Evolutionary conservation across 2,797 vertebrate genomes (phyloP).

Genomic region (Gallinago nigripennis): DNA sequence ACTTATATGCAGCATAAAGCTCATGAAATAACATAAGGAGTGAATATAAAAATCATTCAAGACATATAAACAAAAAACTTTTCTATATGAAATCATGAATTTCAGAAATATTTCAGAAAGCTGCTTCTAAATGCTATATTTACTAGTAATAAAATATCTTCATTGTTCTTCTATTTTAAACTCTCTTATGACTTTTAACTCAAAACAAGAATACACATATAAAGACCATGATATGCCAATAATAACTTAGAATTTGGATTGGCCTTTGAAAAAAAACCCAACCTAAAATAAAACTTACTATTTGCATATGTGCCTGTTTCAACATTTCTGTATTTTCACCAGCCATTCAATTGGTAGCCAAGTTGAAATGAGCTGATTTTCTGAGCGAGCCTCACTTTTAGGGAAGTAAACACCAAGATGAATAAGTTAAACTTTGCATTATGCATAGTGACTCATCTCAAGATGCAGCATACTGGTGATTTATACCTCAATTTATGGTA

Average conservation of each 20-base stretch:
- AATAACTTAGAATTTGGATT: neutral
- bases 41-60: neutral
- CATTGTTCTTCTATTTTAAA: neutral
- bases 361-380: neutral
- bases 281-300: neutral
- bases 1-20: neutral
- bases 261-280: neutral
- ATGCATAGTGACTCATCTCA: neutral
- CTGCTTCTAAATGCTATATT: neutral
- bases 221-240: neutral
- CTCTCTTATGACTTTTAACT: neutral
- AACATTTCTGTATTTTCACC: neutral
- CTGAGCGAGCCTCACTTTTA: neutral
- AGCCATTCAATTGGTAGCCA: neutral
- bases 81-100: neutral
- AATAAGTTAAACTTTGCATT: neutral
- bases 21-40: neutral
- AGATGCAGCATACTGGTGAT: neutral
- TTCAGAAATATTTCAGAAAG: neutral
- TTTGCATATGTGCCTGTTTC: neutral
- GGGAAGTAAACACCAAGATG: neutral
- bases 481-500: neutral
- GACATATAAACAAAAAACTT: neutral
- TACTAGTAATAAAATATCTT: neutral
- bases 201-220: neutral